A percentile compares a stretch with the other conserved stretches of the same genome.
phyloP scores from a whole-genome alignment of 2,113 vertebrate genomes.

The Corvus cornix region DNA sequence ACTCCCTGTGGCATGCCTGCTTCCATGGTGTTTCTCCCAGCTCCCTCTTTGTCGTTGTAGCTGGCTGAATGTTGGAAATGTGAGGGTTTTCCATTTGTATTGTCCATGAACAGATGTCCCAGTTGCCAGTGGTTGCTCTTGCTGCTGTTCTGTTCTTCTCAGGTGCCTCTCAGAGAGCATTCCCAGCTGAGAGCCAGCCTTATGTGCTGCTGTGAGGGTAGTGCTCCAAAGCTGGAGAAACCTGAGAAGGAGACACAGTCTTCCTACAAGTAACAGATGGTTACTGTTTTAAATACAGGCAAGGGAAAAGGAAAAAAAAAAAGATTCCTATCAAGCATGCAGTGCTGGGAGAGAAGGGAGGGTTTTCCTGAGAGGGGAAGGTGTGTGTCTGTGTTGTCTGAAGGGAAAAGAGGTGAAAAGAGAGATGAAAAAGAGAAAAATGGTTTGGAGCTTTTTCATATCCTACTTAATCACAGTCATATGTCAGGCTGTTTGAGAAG shows the following conservation, averaged over 20 bases:
- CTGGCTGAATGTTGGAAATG: background rate
- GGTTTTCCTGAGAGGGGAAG: background rate
- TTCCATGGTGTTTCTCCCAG: background rate
- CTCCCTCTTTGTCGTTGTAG: background rate
- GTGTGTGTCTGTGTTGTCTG: background rate
- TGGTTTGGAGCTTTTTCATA: constrained; percentile 61
- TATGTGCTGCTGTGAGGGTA: background rate
- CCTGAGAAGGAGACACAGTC: constrained; percentile 60
- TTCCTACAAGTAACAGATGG: constrained; percentile 74
- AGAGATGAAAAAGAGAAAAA: constrained; percentile 61
- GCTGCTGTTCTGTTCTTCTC: background rate
- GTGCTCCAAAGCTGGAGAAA: constrained; percentile 44
- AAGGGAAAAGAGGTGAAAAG: constrained; percentile 11
- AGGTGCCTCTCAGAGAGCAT: background rate
- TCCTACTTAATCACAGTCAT: constrained; percentile 80
- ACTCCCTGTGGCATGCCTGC: background rate
- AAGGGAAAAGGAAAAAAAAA: background rate
- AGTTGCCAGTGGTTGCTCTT: background rate
- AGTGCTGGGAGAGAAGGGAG: background rate
- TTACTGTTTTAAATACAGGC: constrained; percentile 72
- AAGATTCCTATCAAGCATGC: constrained; percentile 57
- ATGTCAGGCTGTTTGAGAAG: constrained; percentile 71
- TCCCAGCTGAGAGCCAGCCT: constrained; percentile 15
- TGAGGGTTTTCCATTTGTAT: background rate
- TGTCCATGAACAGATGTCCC: background rate